phyloP scores from a whole-genome alignment of 2,797 vertebrate species.

The Cryptoblepharus egeriae region DNA sequence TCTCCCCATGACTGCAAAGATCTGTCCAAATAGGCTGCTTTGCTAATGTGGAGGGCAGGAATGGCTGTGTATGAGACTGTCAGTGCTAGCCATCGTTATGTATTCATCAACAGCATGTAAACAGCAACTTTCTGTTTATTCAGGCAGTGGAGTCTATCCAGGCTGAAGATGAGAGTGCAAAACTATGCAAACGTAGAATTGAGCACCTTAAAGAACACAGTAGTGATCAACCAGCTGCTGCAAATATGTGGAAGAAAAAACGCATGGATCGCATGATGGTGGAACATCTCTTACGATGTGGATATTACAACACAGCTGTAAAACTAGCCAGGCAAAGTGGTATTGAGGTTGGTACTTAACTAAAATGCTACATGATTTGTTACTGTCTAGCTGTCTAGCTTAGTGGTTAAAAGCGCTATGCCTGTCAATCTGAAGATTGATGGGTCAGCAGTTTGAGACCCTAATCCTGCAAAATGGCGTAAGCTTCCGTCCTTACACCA shows the following conservation, averaged over 20 bases:
- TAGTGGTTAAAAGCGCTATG: no score
- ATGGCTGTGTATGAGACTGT: neutral
- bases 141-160: conserved; percentile 98
- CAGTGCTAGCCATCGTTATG: neutral
- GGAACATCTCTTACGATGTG: conserved; percentile 95
- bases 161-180: conserved; percentile 97
- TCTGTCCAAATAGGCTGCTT: neutral
- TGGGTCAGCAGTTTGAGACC: no score
- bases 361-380: neutral
- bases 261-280: conserved; percentile 99
- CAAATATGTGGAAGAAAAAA: conserved; percentile 97
- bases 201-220: conserved; percentile 98
- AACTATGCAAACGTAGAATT: conserved; percentile 95
- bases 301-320: conserved; percentile 97
- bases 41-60: neutral
- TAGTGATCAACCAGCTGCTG: conserved; percentile 92
- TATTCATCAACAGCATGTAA: neutral
- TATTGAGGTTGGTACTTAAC: conserved; percentile 86
- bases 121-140: neutral
- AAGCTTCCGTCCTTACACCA: no score
- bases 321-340: conserved; percentile 96
- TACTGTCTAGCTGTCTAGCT: neutral
- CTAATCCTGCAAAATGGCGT: no score
- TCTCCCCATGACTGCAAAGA: neutral
- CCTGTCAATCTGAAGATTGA: no score